Base-by-base conservation (phyloP, 2,113 vertebrate species). In the Serinus canaria region DNA sequence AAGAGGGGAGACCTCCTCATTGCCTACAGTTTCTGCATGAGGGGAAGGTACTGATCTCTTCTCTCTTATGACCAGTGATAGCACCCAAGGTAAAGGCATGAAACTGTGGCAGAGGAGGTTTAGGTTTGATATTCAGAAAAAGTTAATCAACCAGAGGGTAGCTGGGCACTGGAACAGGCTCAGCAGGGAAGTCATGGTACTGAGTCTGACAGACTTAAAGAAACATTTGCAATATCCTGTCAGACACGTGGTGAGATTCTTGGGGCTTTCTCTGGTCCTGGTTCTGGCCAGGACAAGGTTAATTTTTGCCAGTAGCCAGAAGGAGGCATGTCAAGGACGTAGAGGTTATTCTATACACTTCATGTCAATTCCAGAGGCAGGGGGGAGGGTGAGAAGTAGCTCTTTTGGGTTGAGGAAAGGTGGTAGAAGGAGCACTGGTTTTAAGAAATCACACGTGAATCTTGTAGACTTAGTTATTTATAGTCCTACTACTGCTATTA, bases 311-410 rank as follows among this genome's bases (percentile, higher is more conserved):
- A 33, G 4, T n/a, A 47, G 15, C 10, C 28, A 20, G 53, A 44
- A 60, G 39, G 12, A 8, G 23, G 5, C 33, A 46, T n/a, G 33
- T 23, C 28, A 62, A 39, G 47, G 55, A 78, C 18, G 22, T 15
- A 22, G 19, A 46, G 8, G 7, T 39, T 62, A n/a, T 24, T 53
- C 12, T 28, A 2, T 46, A 13, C 10, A 16, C 12, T 10, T 53
- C 39, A 30, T 39, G 7, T 20, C 64, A n/a, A 20, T 24, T n/a
- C 28, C n/a, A 33, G 28, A 46, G 16, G 23, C 7, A 8, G 12
- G 1, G 5, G 4, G 5, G 43, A 46, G 5, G 3, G 22, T 52
- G 19, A 46, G 8, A 46, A 46, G n/a, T 3, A 2, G 7, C 2
- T 62, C n/a, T 19, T 78, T 78, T 33, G 5, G 13, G 6, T 24